Evolutionary conservation across 2,113 vertebrate genomes (phyloP), one percentile per base, ranked within the genome.

Genomic region (Synodontis membranacea): DNA sequence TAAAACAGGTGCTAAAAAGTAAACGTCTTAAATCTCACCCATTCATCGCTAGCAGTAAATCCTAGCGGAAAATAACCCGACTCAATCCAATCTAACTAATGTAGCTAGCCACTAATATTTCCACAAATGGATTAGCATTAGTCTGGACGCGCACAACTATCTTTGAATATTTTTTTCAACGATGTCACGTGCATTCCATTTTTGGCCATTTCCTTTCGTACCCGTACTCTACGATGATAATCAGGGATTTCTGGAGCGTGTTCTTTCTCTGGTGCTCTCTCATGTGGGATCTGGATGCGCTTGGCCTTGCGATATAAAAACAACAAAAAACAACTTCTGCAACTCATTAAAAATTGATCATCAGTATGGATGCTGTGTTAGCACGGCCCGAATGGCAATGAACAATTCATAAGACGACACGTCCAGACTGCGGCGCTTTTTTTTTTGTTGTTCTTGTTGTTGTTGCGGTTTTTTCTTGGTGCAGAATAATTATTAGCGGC

Each of bases 331-430:
- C n/a, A n/a, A 31, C 34, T 37, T 84, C 66, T 39, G n/a, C n/a
- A 83, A 19, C 34, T 56, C 48, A 56, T 72, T 72, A 84, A 72
- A 28, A 54, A 84, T 72, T 37, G 31, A 84, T 84, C 21, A 15
- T 34, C 31, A 17, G 31, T 21, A 28, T 66, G 2, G 19, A 5
- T 3, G 34, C 64, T 52, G 17, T 23, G 46, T 34, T 42, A 21
- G 75, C 79, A 5, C 37, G 31, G 23, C 56, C 58, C 21, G 58
- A 66, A n/a, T 82, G 42, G 7, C 42, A 5, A 64, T 62, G 6
- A 82, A 81, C 44, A 34, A 42, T 52, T 84, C 50, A 37, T 37
- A 50, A 66, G 64, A 34, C 11, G 25, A 52, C 34, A 4, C 17
- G 58, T 62, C 19, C 17, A 10, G 62, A 52, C n/a, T 50, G 62